Percentiles rank a stretch among this genome's conserved stretches.
Conservation (phyloP, 2,797 vertebrate species). For the Tenualosa ilisha region DNA sequence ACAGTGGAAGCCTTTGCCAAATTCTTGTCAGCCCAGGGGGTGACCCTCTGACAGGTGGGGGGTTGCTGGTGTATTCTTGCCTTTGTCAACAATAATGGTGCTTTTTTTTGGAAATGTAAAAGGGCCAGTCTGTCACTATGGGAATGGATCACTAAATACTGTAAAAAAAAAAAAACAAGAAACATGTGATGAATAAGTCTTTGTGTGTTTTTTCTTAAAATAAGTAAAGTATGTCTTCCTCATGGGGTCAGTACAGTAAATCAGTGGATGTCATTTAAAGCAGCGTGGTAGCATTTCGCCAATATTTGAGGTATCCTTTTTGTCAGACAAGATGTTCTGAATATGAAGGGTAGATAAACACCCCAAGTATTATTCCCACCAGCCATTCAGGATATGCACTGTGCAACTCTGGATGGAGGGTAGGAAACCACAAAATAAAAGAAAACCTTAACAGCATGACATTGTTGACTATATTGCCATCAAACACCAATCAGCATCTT, state of each 20-base stretch:
- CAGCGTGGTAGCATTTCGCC: too few species aligned
- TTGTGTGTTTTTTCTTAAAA: neutral
- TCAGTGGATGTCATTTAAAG: neutral
- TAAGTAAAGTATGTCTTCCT: neutral
- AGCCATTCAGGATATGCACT: too few species aligned
- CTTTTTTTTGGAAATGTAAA: slow-evolving; percentile 45
- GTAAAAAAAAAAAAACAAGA: slow-evolving; percentile 35
- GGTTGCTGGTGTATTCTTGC: slow-evolving; percentile 32
- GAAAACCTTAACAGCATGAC: too few species aligned
- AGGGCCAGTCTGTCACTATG: slow-evolving; percentile 50
- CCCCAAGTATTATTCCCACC: too few species aligned
- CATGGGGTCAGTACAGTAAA: neutral
- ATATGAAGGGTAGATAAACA: too few species aligned
- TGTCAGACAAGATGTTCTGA: too few species aligned
- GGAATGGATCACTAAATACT: slow-evolving; percentile 51
- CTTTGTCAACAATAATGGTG: slow-evolving; percentile 37
- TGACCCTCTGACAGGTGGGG: neutral
- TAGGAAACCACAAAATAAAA: too few species aligned
- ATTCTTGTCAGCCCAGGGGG: slow-evolving; percentile 22
- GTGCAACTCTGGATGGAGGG: too few species aligned
- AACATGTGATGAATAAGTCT: slow-evolving; percentile 26
- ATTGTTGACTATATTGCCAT: too few species aligned
- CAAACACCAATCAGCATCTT: too few species aligned
- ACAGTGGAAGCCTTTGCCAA: slow-evolving; percentile 7
- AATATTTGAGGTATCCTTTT: too few species aligned